Evolutionary conservation across 2,888 invertebrate genomes (phyloP).

Genomic region (Entomobrya multifasciata): DNA sequence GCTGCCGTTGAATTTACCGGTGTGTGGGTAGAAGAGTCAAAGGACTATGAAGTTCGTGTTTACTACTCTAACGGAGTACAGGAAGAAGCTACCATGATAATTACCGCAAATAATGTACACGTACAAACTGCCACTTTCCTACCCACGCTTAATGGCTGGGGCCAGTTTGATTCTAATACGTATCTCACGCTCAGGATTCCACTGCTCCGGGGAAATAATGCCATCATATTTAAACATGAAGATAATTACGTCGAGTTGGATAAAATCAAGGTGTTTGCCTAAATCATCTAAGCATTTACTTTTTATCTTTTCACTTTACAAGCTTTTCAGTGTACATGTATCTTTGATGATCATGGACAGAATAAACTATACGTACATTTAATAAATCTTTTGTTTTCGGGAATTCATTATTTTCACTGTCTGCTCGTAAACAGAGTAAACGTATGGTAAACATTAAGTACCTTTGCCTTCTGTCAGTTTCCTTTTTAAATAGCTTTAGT

Average conservation of each 20-base stretch:
- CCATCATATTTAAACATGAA: slow-evolving; percentile 67
- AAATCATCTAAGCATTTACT: neutral
- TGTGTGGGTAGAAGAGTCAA: slow-evolving; percentile 75
- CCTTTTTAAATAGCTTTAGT: no score
- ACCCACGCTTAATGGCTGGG: slow-evolving; percentile 67
- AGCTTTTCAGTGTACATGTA: neutral
- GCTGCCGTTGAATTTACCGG: slow-evolving; percentile 76
- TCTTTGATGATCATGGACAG: no score
- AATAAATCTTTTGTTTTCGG: no score
- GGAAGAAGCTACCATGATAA: slow-evolving; percentile 46
- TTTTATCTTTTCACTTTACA: neutral
- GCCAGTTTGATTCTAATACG: slow-evolving; percentile 60
- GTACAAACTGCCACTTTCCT: slow-evolving; percentile 46
- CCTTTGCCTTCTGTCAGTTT: no score
- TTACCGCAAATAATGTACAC: slow-evolving; percentile 69
- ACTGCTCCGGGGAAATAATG: slow-evolving; percentile 76
- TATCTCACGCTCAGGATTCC: slow-evolving; percentile 60
- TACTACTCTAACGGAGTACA: slow-evolving; percentile 72
- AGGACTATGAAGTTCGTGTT: slow-evolving; percentile 68
- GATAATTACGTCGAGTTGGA: slow-evolving; percentile 69
- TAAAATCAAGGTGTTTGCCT: slow-evolving; percentile 61
- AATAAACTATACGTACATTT: no score
- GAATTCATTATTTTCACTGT: no score
- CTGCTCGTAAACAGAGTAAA: no score
- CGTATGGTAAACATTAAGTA: no score